Base-by-base conservation (phyloP, 1,140 invertebrate species). In the Solenopsis invicta region DNA sequence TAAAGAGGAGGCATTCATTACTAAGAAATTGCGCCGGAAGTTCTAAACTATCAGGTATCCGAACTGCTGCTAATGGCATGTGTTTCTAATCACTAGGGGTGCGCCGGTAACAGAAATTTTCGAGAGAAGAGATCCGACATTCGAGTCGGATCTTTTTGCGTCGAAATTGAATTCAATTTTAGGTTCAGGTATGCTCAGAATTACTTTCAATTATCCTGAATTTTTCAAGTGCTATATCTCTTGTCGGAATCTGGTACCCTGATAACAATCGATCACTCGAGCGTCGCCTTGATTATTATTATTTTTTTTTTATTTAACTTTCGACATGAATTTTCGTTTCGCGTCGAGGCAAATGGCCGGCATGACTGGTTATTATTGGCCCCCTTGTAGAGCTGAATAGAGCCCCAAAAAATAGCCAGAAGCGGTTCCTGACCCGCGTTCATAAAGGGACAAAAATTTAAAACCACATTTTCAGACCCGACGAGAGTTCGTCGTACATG, bases 381-480 rank as follows among this genome's bases (percentile, higher is more conserved):
- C 4, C 4, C 1, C 18, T 48, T 48, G 67, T 37, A 45, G 41
- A 74, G 21, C 2, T 6, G 67, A 82, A 21, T 59, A 45, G 21
- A 34, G 18, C 2, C 34, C 64, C 21, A 59, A 72, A 72, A 72
- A 69, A 29, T 71, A 37, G 45, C 18, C 4, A 13, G 10, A 9
- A 45, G 24, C 75, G 75, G 29, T 62, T 62, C 21, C 29, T 52
- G 77, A 41, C 8, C 34, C 34, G 54, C 16, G 80, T 61, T 82
- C 37, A 34, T 61, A 34, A 50, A 84, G 41, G 80, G 54, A 41
- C 45, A 84, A 84, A 74, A 84, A 84, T 84, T 50, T 61, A 4
- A 62, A 75, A 41, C 54, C 56, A 41, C 80, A 75, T 75, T 84
- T 84, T 74, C 67, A 13, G 67, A 24, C 52, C 80, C 52, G 69